Evolutionary conservation across 1,140 invertebrate species (phyloP), one percentile per base, ranked within the genome.

Genomic region (Rhynchophorus ferrugineus): DNA sequence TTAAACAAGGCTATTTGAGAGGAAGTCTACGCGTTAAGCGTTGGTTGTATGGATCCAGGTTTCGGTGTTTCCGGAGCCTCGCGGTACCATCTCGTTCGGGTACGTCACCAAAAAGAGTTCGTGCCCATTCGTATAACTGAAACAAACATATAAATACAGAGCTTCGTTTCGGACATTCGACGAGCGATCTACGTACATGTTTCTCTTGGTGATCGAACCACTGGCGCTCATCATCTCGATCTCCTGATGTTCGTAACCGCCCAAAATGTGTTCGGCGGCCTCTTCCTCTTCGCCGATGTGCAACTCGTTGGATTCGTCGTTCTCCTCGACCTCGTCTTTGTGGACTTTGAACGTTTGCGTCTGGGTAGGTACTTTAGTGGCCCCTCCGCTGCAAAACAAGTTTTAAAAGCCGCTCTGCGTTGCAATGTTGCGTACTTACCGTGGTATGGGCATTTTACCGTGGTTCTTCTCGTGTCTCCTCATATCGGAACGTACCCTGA

Each of bases 391-490:
- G 43, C 24, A 29, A 29, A 6, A 29, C n/a, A n/a, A n/a, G n/a
- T n/a, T n/a, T n/a, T n/a, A n/a, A n/a, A n/a, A n/a, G n/a, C n/a
- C n/a, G n/a, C n/a, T n/a, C n/a, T n/a, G n/a, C n/a, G n/a, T 54
- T 44, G 16, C 20, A 19, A 34, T 5, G 19, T 18, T 18, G 14
- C 35, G 20, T n/a, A 39, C 17, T 56, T 39, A 44, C 42, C 50
- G 45, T 1, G 41, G 34, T 3, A 33, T 11, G 1, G 35, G 11
- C 20, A 49, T 36, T 20, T 59, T 62, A 7, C 53, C 67, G 60
- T 94, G 91, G 1, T 85, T 89, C 16, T 82, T 81, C 70, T 89
- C 78, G 68, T 96, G 94, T 1, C 92, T 73, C 56, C 90, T 89
- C 76, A 96, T 82, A 61, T 95, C 89, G 19, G 90, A 89, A 3